Evolutionary conservation across 2,113 vertebrate genomes (phyloP).

Genomic region (Ranitomeya imitator): DNA sequence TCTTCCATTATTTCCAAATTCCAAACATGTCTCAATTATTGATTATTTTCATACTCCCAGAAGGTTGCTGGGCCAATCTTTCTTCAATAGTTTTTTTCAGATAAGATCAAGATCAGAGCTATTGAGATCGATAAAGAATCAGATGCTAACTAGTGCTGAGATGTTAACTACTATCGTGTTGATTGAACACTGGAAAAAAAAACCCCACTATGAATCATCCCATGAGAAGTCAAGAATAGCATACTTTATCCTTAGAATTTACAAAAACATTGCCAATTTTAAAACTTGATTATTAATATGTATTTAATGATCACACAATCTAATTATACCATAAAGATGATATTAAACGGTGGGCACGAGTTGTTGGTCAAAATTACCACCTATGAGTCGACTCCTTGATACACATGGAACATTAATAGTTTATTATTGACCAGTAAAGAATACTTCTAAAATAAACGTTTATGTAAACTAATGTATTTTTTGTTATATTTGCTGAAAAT

Average conservation of each 20-base stretch:
- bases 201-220: neutral
- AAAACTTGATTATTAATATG: neutral
- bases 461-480: too few species aligned
- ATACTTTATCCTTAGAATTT: too few species aligned
- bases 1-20: neutral
- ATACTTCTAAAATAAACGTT: neutral
- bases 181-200: neutral
- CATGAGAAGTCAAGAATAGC: too few species aligned
- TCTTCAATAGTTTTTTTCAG: neutral
- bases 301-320: neutral
- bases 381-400: too few species aligned
- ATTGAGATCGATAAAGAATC: conserved; percentile 6
- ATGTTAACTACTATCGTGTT: neutral
- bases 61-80: conserved; percentile 6
- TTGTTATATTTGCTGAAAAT: too few species aligned
- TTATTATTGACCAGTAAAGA: neutral
- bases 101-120: neutral
- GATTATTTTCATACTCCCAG: neutral
- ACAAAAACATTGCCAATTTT: too few species aligned
- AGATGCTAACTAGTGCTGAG: neutral
- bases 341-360: too few species aligned
- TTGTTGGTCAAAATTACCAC: too few species aligned
- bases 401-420: neutral
- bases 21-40: neutral
- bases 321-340: too few species aligned